These are phyloP conservation scores for Microctenopoma lineatum DNA, from an alignment of 2,797 vertebrate species.

Conservation along the genomic window DNA sequence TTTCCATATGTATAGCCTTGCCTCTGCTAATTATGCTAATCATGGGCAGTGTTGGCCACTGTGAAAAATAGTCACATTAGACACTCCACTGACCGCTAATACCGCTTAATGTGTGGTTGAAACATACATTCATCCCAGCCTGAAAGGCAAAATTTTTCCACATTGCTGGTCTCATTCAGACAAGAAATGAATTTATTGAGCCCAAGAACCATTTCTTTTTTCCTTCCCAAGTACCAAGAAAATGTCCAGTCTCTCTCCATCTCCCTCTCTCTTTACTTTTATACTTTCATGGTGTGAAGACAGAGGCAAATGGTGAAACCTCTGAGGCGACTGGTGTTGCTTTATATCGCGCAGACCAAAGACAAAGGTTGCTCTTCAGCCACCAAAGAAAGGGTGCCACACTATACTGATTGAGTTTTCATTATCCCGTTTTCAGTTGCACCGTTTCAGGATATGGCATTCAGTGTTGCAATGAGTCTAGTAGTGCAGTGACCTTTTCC, in stretches of 20 bases:
- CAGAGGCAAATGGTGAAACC: conserved; percentile 74
- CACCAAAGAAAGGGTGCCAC: conserved; percentile 69
- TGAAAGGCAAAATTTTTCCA: conserved; percentile 97
- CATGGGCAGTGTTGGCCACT: conserved; percentile 94
- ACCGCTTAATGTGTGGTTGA: conserved; percentile 96
- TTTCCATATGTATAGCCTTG: conserved; percentile 98
- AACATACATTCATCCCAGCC: conserved; percentile 94
- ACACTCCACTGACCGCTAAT: conserved; percentile 97
- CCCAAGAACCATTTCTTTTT: conserved; percentile 85
- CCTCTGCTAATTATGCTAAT: conserved; percentile 99
- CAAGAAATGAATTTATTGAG: conserved; percentile 96
- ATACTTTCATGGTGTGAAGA: conserved; percentile 77
- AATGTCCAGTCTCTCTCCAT: conserved; percentile 75
- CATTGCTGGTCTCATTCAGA: conserved; percentile 96
- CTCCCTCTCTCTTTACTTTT: conserved; percentile 66
- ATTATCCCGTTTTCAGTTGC: conserved; percentile 57
- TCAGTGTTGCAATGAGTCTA: conserved; percentile 51
- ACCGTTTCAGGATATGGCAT: conserved; percentile 43
- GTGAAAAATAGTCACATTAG: conserved; percentile 98
- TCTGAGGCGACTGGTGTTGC: conserved; percentile 81
- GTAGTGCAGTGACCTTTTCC: conserved; percentile 23
- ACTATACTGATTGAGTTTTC: conserved; percentile 68
- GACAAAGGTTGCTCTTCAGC: conserved; percentile 72
- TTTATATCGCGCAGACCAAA: conserved; percentile 74
- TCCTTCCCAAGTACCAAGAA: conserved; percentile 84